Evolutionary conservation across 2,797 vertebrate genomes (phyloP), one percentile per base, ranked within the genome.

Genomic region (Cuculus canorus): DNA sequence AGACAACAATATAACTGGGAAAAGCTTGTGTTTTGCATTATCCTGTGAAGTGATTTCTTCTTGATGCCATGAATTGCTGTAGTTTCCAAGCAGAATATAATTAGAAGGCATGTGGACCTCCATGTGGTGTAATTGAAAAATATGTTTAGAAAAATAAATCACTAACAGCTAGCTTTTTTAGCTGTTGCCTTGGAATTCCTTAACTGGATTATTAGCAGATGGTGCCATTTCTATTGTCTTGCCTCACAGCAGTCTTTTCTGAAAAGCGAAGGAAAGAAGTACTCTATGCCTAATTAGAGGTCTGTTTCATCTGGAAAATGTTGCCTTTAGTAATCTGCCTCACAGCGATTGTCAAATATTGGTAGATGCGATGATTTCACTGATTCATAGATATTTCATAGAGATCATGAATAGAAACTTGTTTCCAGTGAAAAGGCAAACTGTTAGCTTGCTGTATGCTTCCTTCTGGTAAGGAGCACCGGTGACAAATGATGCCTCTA

Each of bases 141-240:
- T 77, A 91, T 61, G 30, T 96, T 97, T 96, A 92, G 88, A 61
- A 91, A 91, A 94, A 94, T 93, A 92, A 91, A 86, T 96, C 87
- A 90, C 82, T 93, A 94, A 73, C 68, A 91, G 89, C 85, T 82
- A 90, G 45, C 5, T 59, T 81, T 71, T 82, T 93, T 85, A 75
- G 82, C 79, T 95, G 56, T 91, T 92, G 84, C 96, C 97, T 97
- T 97, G 81, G 96, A 79, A 96, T 68, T 91, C 80, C 95, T 59
- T 97, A 97, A 97, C 94, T 97, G 91, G 82, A 96, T 97, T 97
- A 96, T 96, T 95, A 97, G 94, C 97, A 97, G 97, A 97, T 97
- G 97, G 96, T 86, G 95, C 84, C 61, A 79, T 94, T 96, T 93
- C 95, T 96, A 61, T 95, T 96, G 96, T 95, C 82, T 97, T 97